Base-by-base conservation (phyloP, 2,888 invertebrate species). In the Drosophila villosipedis region DNA sequence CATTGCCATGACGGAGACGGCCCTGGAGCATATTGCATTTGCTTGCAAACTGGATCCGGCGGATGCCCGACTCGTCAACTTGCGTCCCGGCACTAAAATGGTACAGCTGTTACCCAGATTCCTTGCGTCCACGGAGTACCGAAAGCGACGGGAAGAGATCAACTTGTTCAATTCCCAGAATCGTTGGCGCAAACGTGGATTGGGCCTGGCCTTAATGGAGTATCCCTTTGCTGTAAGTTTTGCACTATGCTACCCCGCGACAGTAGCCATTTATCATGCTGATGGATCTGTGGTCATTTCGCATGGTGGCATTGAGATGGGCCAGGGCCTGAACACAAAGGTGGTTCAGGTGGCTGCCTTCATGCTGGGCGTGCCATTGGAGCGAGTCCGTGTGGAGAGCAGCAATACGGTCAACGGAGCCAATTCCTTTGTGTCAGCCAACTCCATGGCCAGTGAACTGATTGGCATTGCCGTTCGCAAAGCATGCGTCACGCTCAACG, bases 111-210 rank as follows among this genome's bases (percentile, higher is more conserved):
- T 95, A 33, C 92, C 94, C 0, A 94, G 94, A 28, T 91, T 96
- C 53, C 88, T 94, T 39, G 91, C 92, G 60, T 93, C 94, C 60
- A 94, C 90, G 0, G 94, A 96, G 63, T 96, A 95, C 82, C 93
- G 94, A 0, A 91, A 93, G 14, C 93, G 96, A 7, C 94, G 94
- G 81, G 92, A 92, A 65, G 94, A 94, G 59, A 94, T 96, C 1
- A 93, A 94, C 28, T 88, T 93, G 4, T 97, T 95, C 83, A 97
- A 97, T 88, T 93, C 93, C 72, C 94, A 94, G 59, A 97, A 97
- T 92, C 94, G 96, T 16, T 98, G 97, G 97, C 96, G 95, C 77
- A 98, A 98, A 92, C 95, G 95, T 33, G 97, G 96, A 0, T 92
- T 96, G 0, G 94, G 95, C 33, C 88, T 97, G 9, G 94, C 96